Conservation (phyloP, 2,888 invertebrate species). For the Carabus problematicus region DNA sequence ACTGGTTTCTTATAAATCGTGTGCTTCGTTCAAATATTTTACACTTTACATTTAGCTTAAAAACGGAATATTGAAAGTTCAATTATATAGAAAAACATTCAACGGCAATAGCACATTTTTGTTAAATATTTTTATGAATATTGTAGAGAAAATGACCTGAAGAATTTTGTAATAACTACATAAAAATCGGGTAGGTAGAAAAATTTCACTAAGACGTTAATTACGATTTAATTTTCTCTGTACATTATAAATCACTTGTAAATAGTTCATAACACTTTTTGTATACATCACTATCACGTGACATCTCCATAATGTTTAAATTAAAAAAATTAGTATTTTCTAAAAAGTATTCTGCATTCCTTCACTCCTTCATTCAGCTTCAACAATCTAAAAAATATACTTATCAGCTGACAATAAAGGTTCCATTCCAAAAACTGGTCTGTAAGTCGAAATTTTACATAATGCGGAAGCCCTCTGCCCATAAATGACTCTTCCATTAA, state of each 20-base stretch:
- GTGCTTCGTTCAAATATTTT: too few relatives aligned
- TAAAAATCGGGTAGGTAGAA: constrained; percentile 23
- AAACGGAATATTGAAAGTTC: background rate
- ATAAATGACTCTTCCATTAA: too few relatives aligned
- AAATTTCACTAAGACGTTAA: constrained; percentile 16
- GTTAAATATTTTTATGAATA: too few relatives aligned
- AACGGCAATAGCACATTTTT: constrained; percentile 24
- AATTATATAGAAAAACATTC: constrained; percentile 11
- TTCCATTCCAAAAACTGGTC: too few relatives aligned
- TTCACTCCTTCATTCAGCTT: too few relatives aligned
- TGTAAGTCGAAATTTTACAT: too few relatives aligned
- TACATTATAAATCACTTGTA: constrained; percentile 41
- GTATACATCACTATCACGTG: constrained; percentile 38
- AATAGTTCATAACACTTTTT: constrained; percentile 42
- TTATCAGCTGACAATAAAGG: too few relatives aligned
- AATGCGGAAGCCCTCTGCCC: too few relatives aligned
- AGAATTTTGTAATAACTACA: constrained; percentile 17
- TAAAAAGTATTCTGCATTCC: constrained; percentile 9
- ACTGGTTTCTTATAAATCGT: too few relatives aligned
- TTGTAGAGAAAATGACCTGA: too few relatives aligned
- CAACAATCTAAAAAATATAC: too few relatives aligned
- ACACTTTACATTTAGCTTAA: background rate
- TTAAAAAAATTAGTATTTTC: constrained; percentile 42
- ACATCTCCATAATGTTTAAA: constrained; percentile 39
- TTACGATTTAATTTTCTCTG: constrained; percentile 29